Evolutionary conservation across 2,888 invertebrate species (phyloP), one percentile per base, ranked within the genome.

Genomic region (Diloba caeruleocephala): DNA sequence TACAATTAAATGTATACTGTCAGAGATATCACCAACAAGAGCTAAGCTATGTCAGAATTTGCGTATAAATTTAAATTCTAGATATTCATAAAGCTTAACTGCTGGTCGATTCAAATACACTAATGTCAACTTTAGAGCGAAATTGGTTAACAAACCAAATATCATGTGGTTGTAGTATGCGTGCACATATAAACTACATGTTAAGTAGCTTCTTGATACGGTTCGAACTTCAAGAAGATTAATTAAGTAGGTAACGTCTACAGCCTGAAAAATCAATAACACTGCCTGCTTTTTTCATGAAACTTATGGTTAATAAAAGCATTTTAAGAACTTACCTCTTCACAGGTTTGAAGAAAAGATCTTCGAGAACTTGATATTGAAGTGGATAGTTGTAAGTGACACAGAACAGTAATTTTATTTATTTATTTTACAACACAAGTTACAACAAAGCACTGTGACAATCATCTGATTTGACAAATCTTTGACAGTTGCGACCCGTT

Each of bases 191-290:
- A 28, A 33, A 50, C 15, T 37, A 38, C 32, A 10, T 15, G 32
- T 23, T 32, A 33, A 50, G 38, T 29, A 45, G n/a, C 26, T 45
- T 41, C 41, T 44, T 32, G 9, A 44, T 46, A 33, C 46, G 36
- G 25, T 48, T 33, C 42, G 21, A 51, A 62, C 26, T 50, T 50
- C 31, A 53, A 44, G 44, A 41, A n/a, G 46, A 53, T 52, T n/a
- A 55, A 55, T 17, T 49, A 65, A 37, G 66, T 56, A 62, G 55
- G 52, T 57, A 67, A 65, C 55, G 59, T 60, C 62, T 70, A 63
- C 51, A 50, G 57, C 50, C 70, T 72, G 78, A 81, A 82, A 82
- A 82, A 82, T 82, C 83, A 80, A 83, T 83, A 83, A 78, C 72
- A 81, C 62, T 56, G 52, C 44, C 42, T 53, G 50, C 52, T 52